Percentiles rank a stretch among this genome's conserved stretches.
Evolutionary conservation across 2,113 vertebrate species (phyloP).

Genomic region (Chaenogobius annularis): DNA sequence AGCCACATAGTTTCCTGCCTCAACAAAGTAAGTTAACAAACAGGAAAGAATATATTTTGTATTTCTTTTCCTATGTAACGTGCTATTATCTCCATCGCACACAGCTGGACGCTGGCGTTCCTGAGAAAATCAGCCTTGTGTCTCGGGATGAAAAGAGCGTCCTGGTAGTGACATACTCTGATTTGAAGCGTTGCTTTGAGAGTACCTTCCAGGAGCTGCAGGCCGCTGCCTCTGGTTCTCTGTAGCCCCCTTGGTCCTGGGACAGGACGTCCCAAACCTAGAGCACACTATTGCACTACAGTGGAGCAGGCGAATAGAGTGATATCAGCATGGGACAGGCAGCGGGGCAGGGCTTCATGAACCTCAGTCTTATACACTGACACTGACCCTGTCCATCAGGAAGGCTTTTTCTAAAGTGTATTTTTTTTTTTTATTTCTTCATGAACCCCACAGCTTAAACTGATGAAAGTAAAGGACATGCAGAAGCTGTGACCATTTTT

Average conservation of each 20-base stretch:
- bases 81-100: constrained; percentile 3
- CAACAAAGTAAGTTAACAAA: constrained; percentile 91
- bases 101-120: constrained; percentile 95
- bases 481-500: constrained; percentile 81
- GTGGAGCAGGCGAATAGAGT: constrained; percentile 68
- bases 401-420: constrained; percentile 80
- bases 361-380: constrained; percentile 97
- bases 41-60: no score
- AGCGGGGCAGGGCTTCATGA: constrained; percentile 78
- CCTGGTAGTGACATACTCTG: constrained; percentile 97
- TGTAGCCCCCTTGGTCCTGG: constrained; percentile 82
- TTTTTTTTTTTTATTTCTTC: constrained; percentile 82
- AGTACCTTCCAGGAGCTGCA: constrained; percentile 99
- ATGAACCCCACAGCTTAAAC: constrained; percentile 82
- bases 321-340: constrained; percentile 68
- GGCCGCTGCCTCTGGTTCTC: constrained; percentile 90
- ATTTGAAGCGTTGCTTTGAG: constrained; percentile 99
- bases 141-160: constrained; percentile 98
- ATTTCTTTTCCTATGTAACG: background rate
- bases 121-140: constrained; percentile 98
- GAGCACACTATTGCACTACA: constrained; percentile 96
- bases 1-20: constrained; percentile 99
- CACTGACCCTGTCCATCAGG: constrained; percentile 93
- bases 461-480: constrained; percentile 69
- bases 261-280: constrained; percentile 76